Percentiles rank a stretch among this genome's conserved stretches.
Evolutionary conservation across 1,140 invertebrate species (phyloP).

Genomic region (Apis mellifera): Amel_HAv3.1 CM009946.2:6913501-6914000

Average conservation of each 20-base stretch:
- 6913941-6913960: not conserved
- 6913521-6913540: conserved; percentile 60
- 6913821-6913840: too few species aligned
- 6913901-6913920: not conserved
- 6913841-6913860: too few species aligned
- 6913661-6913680: conserved; percentile 39
- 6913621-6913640: not conserved
- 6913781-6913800: conserved; percentile 10
- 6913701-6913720: not conserved
- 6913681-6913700: conserved; percentile 25
- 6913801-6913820: not conserved
- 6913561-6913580: conserved; percentile 69
- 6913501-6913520: conserved; percentile 49
- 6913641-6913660: conserved; percentile 31
- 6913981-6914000: too few species aligned
- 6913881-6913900: not conserved
- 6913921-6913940: not conserved
- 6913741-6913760: not conserved
- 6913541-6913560: conserved; percentile 57
- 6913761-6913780: conserved; percentile 3
- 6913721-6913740: too few species aligned
- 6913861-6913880: conserved; percentile 14
- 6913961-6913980: too few species aligned
- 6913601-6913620: conserved; percentile 34
- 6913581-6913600: conserved; percentile 10